These are phyloP conservation scores for Campoplex capitator DNA, from an alignment of 2,888 invertebrate species.

Conservation along the genomic window DNA sequence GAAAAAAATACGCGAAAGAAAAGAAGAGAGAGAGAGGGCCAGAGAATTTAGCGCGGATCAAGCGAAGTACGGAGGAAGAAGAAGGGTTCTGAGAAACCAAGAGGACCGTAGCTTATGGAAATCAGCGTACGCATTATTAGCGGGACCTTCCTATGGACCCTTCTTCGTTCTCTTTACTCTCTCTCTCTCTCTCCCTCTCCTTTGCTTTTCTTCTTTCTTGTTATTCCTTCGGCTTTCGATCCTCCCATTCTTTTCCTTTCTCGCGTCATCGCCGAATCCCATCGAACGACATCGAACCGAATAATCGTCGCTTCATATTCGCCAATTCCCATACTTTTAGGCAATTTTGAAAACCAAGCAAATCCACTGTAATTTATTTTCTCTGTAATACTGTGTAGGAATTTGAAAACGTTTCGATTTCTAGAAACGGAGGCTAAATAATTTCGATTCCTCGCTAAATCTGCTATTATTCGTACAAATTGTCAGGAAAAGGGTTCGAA, in stretches of 20 bases:
- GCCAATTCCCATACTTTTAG: not conserved
- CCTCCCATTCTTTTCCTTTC: not conserved
- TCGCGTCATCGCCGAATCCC: not conserved
- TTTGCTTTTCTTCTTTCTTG: not conserved
- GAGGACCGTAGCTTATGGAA: constrained; percentile 76
- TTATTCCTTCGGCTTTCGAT: constrained; percentile 41
- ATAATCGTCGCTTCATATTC: constrained; percentile 23
- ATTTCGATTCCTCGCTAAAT: no score
- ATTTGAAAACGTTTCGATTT: not conserved
- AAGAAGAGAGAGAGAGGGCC: constrained; percentile 25
- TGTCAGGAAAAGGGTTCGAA: no score
- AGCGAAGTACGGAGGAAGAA: constrained; percentile 39
- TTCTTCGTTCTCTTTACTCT: constrained; percentile 54
- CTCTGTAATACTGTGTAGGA: not conserved
- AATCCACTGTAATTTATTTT: not conserved
- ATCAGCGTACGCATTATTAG: constrained; percentile 76
- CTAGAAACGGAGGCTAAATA: not conserved
- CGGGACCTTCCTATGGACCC: constrained; percentile 59
- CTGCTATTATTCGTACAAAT: no score
- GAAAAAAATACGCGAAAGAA: constrained; percentile 54
- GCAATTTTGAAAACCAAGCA: not conserved
- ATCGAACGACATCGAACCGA: constrained; percentile 10
- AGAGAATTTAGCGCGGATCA: constrained; percentile 20
- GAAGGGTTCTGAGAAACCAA: constrained; percentile 71
- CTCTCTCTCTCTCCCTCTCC: not conserved